These are phyloP conservation scores for Bettongia penicillata DNA, from an alignment of 2,113 vertebrate species.

Conservation along the genomic window DNA sequence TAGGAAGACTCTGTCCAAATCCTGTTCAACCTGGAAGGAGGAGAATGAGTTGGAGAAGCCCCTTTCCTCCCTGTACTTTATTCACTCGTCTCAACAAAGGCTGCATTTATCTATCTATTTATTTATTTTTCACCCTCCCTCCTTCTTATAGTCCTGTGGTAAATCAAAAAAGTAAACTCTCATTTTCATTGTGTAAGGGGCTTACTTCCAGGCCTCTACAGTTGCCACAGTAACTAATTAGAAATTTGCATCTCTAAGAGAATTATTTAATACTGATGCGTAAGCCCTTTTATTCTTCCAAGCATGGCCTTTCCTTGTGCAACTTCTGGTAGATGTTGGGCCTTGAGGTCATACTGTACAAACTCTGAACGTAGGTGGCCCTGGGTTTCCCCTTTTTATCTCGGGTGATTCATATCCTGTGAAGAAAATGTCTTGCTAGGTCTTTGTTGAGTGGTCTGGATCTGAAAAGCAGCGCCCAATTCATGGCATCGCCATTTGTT, in stretches of 20 bases:
- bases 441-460: constrained; percentile 84
- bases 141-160: constrained; percentile 81
- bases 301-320: constrained; percentile 87
- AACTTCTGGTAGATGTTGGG: constrained; percentile 87
- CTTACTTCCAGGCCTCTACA: constrained; percentile 87
- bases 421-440: constrained; percentile 87
- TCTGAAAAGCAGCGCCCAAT: constrained; percentile 86
- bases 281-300: constrained; percentile 87
- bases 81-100: constrained; percentile 87
- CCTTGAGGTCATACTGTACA: constrained; percentile 90
- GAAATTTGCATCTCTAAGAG: constrained; percentile 91
- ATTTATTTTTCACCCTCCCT: constrained; percentile 79
- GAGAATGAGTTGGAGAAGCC: constrained; percentile 81
- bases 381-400: constrained; percentile 83
- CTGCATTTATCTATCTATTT: constrained; percentile 71
- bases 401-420: constrained; percentile 87
- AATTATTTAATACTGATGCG: constrained; percentile 91
- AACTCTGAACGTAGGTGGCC: constrained; percentile 91
- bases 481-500: constrained; percentile 88
- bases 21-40: constrained; percentile 78
- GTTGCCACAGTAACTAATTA: constrained; percentile 91
- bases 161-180: constrained; percentile 92
- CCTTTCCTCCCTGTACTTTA: constrained; percentile 83
- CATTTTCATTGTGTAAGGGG: constrained; percentile 86
- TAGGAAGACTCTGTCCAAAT: constrained; percentile 69